Base-by-base conservation (phyloP, 2,113 vertebrate genomes). In the Peromyscus maniculatus region DNA sequence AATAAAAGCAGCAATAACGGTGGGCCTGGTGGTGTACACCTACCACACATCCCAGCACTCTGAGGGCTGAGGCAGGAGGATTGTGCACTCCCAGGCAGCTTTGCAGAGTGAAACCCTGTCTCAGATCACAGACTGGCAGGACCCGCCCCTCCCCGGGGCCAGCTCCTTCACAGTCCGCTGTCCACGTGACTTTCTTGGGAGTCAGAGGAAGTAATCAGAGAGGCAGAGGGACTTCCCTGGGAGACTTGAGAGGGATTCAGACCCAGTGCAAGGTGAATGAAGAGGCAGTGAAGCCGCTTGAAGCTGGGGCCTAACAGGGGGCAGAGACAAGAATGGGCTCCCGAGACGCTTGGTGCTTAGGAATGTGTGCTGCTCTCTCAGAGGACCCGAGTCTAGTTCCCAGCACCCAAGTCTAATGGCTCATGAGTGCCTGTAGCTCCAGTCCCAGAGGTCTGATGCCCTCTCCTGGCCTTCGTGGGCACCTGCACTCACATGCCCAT, bases 91-190 rank as follows among this genome's bases (percentile, higher is more conserved):
- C n/a, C 82, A 9, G n/a, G 57, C 43, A 79, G 13, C 31, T 39
- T 52, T n/a, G 31, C 43, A 55, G 43, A n/a, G 69, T 36, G 11
- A 84, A 57, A 78, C 49, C 5, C 43, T 52, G 11, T 46, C 55
- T 22, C 13, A 55, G 19, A 55, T 28, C 28, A 46, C 36, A 77
- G 16, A 46, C 6, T 39, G 46, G 46, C 62, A 67, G 12, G 11
- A 17, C 4, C 31, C 31, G 26, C 36, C 46, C 49, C 36, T 21
- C 36, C 2, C 8, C 12, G 19, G 0, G 0, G 39, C 17, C 24
- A 57, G 69, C n/a, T 15, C 9, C 62, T 24, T 17, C 33, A 16
- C 67, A 39, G 67, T 1, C 13, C 24, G 31, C 19, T 66, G 21
- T 31, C 36, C 12, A 59, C 2, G 7, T 74, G 36, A 26, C 6